Evolutionary conservation across 2,113 vertebrate genomes (phyloP).

Genomic region (Pampusana beccarii): DNA sequence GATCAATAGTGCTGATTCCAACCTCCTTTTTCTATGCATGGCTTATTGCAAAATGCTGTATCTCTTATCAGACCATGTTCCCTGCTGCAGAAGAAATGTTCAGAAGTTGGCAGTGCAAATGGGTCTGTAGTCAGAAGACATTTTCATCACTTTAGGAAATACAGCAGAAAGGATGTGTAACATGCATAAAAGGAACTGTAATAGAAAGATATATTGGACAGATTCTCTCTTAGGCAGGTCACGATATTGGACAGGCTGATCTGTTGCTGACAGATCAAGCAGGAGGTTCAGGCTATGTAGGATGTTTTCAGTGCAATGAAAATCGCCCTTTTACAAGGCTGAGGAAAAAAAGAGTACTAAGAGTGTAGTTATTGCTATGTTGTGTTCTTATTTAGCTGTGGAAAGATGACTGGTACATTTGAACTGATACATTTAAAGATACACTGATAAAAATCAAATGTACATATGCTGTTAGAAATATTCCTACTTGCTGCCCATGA

Average conservation of each 20-base stretch:
- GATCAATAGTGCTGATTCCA: constrained; percentile 47
- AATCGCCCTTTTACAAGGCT: neutral
- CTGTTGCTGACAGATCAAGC: neutral
- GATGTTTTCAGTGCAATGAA: neutral
- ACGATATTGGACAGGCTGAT: neutral
- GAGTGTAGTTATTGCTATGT: neutral
- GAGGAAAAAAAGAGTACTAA: neutral
- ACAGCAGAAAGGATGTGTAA: constrained; percentile 13
- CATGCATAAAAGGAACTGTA: neutral
- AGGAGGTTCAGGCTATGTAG: neutral
- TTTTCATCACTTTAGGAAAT: constrained; percentile 38
- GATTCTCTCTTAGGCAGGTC: constrained; percentile 21
- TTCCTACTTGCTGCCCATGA: neutral
- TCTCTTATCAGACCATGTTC: constrained; percentile 36
- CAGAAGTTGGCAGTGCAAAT: constrained; percentile 4
- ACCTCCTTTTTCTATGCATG: neutral
- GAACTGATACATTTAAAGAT: neutral
- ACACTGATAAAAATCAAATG: neutral
- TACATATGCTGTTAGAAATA: rapidly evolving
- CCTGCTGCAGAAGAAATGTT: neutral
- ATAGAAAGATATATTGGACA: constrained; percentile 32
- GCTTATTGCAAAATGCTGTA: neutral
- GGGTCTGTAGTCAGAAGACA: constrained; percentile 25
- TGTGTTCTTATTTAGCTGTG: neutral
- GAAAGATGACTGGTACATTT: neutral